These are phyloP conservation scores for Zoroaster sp. DNA, from an alignment of 53 echinoderm and acorn worm genomes.

Conservation along the genomic window DNA sequence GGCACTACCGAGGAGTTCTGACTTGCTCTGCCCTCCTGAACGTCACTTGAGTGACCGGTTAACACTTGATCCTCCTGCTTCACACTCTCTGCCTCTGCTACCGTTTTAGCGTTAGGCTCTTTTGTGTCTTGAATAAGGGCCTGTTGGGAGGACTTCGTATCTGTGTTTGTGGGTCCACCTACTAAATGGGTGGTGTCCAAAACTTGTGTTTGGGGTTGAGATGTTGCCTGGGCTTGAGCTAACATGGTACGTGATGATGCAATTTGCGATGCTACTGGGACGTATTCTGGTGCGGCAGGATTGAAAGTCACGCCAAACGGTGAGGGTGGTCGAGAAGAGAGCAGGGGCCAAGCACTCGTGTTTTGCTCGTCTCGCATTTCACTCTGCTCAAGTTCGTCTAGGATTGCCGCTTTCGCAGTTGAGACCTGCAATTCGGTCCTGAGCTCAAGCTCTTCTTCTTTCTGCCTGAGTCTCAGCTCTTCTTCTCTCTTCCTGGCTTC, in stretches of 20 bases:
- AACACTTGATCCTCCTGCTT: not conserved
- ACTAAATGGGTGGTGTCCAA: not conserved
- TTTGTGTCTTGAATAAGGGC: not conserved
- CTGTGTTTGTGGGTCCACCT: not conserved
- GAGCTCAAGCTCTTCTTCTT: conserved; percentile 23
- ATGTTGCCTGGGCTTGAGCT: too few species aligned
- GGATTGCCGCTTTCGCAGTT: conserved; percentile 7
- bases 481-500: conserved; percentile 12
- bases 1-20: too few species aligned
- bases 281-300: not conserved
- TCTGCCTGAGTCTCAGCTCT: conserved; percentile 12
- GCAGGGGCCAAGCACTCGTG: not conserved
- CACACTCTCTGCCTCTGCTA: not conserved
- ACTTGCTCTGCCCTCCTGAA: too few species aligned
- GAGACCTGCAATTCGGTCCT: conserved; percentile 25
- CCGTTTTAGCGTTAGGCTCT: not conserved
- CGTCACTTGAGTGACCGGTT: too few species aligned
- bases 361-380: conserved; percentile 12
- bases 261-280: too few species aligned
- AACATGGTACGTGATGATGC: too few species aligned
- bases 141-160: not conserved
- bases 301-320: not conserved
- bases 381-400: conserved; percentile 7
- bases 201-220: conserved; percentile 2
- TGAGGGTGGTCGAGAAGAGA: not conserved